Base-by-base conservation (phyloP, 2,113 vertebrate genomes). In the Lontra canadensis region DNA sequence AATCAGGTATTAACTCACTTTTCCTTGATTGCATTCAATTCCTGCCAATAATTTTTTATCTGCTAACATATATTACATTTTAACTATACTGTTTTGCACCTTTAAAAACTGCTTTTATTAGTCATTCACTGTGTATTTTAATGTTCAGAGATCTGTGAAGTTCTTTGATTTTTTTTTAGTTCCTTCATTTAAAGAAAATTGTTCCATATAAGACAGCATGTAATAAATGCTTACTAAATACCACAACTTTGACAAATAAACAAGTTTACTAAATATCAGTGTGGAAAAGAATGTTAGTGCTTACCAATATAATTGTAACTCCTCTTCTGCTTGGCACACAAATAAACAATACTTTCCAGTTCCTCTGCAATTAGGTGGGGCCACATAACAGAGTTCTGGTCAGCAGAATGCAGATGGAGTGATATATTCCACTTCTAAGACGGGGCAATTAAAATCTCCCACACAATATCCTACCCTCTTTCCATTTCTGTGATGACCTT, bases 181-280 rank as follows among this genome's bases (percentile, higher is more conserved):
- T 61, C 39, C 39, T 92, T 76, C 52, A 44, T 63, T 65, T 74
- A 92, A 84, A 90, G n/a, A 92, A 96, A 95, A 82, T 39, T 76
- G 59, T 39, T 82, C 34, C 39, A 81, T 47, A 67, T 47, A 74
- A 87, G 74, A 92, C 42, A 88, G 39, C 31, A 76, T 78, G 49
- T 9, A 88, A 73, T 92, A 84, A 88, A 88, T 18, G 7, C 29
- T 69, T 88, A 79, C 21, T 61, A 55, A 83, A 69, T n/a, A 79
- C 9, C 39, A 20, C 42, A 89, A 89, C 23, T 96, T n/a, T 76
- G 55, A 87, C 47, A 84, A 80, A 90, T 59, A 88, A 63, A 10
- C 49, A 92, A 84, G 36, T 91, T 81, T 85, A 92, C 25, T 63
- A 88, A 89, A 57, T 69, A 88, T 42, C 25, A 39, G 6, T 26